phyloP scores from a whole-genome alignment of 2,113 vertebrate genomes.

The Bos taurus region DNA sequence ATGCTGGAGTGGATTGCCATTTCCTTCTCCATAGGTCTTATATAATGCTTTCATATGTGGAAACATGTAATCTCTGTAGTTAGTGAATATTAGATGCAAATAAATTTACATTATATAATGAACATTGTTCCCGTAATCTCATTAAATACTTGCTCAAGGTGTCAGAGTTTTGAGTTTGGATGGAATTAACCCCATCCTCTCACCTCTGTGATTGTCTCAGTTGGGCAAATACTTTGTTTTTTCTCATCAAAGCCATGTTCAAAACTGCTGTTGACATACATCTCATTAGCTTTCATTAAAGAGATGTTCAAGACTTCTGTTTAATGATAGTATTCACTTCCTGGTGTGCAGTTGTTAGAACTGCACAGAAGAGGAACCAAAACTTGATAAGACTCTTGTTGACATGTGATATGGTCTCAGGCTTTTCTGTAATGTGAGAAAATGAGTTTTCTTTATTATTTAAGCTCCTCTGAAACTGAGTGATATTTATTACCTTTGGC shows the following conservation, averaged over 20 bases:
- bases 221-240: background rate
- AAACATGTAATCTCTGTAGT: background rate
- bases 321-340: background rate
- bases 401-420: background rate
- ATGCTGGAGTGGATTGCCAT: too few species aligned
- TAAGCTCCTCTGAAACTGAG: background rate
- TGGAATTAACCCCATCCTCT: background rate
- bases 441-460: background rate
- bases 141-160: background rate
- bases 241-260: background rate
- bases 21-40: background rate
- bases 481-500: background rate
- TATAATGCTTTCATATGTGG: background rate
- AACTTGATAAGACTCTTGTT: background rate
- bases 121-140: fast-evolving
- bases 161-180: background rate
- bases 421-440: background rate
- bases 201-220: background rate
- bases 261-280: background rate
- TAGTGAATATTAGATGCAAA: background rate
- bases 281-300: background rate
- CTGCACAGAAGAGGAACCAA: background rate
- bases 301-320: background rate
- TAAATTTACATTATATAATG: background rate
- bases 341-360: background rate